These are phyloP conservation scores for Anticlea derivata DNA, from an alignment of 2,888 invertebrate genomes.

Conservation along the genomic window DNA sequence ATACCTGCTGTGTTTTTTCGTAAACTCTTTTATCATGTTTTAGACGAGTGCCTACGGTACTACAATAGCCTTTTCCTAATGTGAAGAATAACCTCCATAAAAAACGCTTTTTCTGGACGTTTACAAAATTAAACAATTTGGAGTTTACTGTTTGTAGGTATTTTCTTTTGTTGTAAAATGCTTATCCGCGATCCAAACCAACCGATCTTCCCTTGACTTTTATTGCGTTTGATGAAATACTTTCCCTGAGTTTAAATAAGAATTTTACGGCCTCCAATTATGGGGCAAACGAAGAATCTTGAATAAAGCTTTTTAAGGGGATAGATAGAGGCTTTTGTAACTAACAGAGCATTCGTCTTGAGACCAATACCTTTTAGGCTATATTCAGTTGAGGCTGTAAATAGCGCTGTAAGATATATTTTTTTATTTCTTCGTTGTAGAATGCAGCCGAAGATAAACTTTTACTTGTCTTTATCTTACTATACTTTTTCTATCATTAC, in stretches of 20 bases:
- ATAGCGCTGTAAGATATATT: no score
- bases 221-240: slow-evolving; percentile 23
- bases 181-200: slow-evolving; percentile 2
- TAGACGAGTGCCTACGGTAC: no score
- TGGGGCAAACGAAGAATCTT: neutral
- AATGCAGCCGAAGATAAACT: no score
- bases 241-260: slow-evolving; percentile 24
- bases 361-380: neutral
- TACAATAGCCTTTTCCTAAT: no score
- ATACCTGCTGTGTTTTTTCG: no score
- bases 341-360: neutral
- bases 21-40: no score
- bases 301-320: neutral
- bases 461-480: no score
- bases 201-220: slow-evolving; percentile 5
- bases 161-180: slow-evolving; percentile 6
- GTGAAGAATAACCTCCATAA: neutral
- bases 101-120: neutral
- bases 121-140: slow-evolving; percentile 4
- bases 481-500: no score
- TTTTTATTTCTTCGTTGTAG: no score
- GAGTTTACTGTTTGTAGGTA: slow-evolving; percentile 1
- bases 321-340: neutral
- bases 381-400: no score
- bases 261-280: slow-evolving; percentile 9